Base-by-base conservation (phyloP, 2,888 invertebrate genomes). In the Athrips mouffetella region DNA sequence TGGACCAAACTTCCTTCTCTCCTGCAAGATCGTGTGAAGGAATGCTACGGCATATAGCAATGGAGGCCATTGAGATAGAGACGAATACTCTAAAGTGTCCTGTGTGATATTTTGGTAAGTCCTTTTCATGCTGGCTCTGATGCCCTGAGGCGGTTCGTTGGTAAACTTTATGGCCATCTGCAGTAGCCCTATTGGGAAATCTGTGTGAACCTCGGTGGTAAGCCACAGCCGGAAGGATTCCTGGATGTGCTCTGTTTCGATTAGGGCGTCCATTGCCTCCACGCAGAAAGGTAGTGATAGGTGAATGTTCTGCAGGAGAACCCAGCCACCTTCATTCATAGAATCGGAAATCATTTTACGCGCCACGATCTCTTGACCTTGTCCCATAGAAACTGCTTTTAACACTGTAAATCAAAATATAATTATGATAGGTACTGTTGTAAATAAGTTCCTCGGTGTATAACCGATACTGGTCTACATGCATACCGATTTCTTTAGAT, bases 91-190 rank as follows among this genome's bases (percentile, higher is more conserved):
- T 62, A 98, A 86, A 49, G 94, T 94, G 73, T 98, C 98, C 88
- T 96, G 98, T 1, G 94, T 95, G 8, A 97, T 92, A 51, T 83
- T 89, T 80, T 97, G 96, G 71, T 98, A 98, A 0, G 98, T 98
- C 72, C 98, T 91, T 76, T 96, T 97, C 86, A 98, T 91, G 73
- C 97, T 97, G 8, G 98, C 98, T 64, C 86, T 63, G 39, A 98
- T 96, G 6, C 98, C 98, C 89, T 97, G 97, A 0, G 98, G 98
- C 10, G 98, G 98, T 83, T 98, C 98, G 75, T 98, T 98, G 1
- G 98, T 98, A 73, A 97, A 98, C 83, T 98, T 98, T 51, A 98
- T 97, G 3, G 97, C 96, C 92, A 96, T 96, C 91, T 98, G 94
- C 11, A 93, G 78, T 25, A 93, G 74, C 3, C 93, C 96, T 65